Evolutionary conservation across 2,113 vertebrate genomes (phyloP).

Genomic region (Ranitomeya imitator): DNA sequence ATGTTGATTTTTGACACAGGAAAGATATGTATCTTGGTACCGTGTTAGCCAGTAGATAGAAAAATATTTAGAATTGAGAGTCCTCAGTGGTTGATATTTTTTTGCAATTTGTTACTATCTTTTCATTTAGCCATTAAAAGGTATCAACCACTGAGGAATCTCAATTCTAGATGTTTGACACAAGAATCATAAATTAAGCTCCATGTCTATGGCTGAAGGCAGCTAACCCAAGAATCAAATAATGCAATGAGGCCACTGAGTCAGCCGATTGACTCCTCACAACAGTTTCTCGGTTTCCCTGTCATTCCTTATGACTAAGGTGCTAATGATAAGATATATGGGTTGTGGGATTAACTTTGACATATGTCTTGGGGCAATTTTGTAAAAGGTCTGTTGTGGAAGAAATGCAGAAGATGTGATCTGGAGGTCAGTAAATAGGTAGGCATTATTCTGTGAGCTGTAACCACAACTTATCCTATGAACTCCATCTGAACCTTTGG

Average conservation of each 20-base stretch:
- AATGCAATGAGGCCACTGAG: not conserved
- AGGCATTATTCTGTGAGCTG: slow-evolving; percentile 2
- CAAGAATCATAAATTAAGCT: not conserved
- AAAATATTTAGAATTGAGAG: too few relatives aligned
- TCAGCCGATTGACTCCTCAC: not conserved
- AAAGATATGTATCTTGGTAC: too few relatives aligned
- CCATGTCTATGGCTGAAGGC: not conserved
- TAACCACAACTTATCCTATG: slow-evolving; percentile 13
- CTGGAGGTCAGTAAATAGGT: not conserved
- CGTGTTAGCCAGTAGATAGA: too few relatives aligned
- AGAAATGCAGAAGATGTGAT: not conserved
- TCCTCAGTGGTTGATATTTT: too few relatives aligned
- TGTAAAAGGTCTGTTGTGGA: not conserved
- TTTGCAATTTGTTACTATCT: too few relatives aligned
- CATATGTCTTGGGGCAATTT: not conserved
- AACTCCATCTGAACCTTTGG: slow-evolving; percentile 19
- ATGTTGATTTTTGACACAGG: not conserved
- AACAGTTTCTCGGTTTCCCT: not conserved
- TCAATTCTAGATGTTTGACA: too few relatives aligned
- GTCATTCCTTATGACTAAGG: not conserved
- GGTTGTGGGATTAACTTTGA: slow-evolving; percentile 10
- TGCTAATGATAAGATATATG: not conserved
- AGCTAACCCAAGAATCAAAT: not conserved
- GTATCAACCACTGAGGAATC: too few relatives aligned
- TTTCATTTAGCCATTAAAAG: too few relatives aligned